Percentiles rank a stretch among this genome's conserved stretches.
Evolutionary conservation across 2,113 vertebrate species (phyloP).

Genomic region (Terrapene triunguis): DNA sequence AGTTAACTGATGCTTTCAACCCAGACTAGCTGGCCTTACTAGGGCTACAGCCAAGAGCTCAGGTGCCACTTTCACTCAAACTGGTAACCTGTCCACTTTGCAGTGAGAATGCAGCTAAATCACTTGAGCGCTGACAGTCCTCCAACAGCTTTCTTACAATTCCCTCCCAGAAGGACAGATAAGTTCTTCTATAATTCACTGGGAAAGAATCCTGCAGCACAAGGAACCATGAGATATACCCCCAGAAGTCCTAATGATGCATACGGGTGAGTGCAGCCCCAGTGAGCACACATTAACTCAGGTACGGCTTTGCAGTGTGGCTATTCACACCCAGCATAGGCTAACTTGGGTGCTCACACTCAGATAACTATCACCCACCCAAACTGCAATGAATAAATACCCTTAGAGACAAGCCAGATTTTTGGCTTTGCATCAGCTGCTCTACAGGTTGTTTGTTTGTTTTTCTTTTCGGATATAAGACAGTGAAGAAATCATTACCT

Average conservation of each 20-base stretch:
- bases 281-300: not conserved
- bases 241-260: not conserved
- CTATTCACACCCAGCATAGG: not conserved
- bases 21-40: not conserved
- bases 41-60: not conserved
- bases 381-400: not conserved
- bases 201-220: not conserved
- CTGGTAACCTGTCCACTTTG: not conserved
- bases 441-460: not conserved
- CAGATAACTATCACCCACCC: not conserved
- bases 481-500: constrained; percentile 80
- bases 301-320: not conserved
- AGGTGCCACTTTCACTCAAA: not conserved
- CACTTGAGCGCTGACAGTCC: not conserved
- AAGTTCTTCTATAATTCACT: not conserved
- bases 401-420: not conserved
- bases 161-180: not conserved
- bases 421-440: fast-evolving
- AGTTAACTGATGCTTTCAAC: not conserved
- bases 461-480: fast-evolving
- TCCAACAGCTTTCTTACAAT: not conserved
- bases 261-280: not conserved
- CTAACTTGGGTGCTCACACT: not conserved
- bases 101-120: not conserved
- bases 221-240: not conserved